Conservation (phyloP, 2,113 vertebrate genomes). For the Myiozetetes cayanensis region DNA sequence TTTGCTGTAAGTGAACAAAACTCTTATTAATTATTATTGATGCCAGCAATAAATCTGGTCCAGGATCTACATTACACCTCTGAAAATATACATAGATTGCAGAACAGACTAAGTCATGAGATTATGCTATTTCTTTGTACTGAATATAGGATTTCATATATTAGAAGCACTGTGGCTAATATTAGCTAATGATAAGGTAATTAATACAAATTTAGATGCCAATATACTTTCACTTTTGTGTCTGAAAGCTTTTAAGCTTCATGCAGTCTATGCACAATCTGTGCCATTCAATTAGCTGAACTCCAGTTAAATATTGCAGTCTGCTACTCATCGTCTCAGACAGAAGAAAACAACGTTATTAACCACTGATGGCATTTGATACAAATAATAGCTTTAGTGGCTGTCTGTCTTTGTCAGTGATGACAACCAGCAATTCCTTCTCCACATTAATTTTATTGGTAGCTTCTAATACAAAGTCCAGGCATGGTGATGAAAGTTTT, state of each 20-base stretch:
- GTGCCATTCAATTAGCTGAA: neutral
- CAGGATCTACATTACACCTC: neutral
- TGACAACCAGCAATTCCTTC: neutral
- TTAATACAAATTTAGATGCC: conserved; percentile 12
- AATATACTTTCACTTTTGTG: neutral
- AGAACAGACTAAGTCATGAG: neutral
- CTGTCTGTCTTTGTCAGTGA: neutral
- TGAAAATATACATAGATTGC: neutral
- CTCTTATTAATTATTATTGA: neutral
- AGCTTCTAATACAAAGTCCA: neutral
- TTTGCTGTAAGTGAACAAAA: neutral
- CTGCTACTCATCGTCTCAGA: neutral
- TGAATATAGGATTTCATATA: neutral
- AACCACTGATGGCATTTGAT: neutral
- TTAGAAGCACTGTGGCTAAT: neutral
- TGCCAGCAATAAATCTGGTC: neutral
- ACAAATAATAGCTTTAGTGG: neutral
- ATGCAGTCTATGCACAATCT: neutral
- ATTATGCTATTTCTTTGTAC: neutral
- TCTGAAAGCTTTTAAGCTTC: conserved; percentile 8
- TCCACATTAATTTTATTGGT: neutral
- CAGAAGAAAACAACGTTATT: neutral
- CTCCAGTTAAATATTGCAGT: neutral
- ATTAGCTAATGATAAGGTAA: conserved; percentile 37
- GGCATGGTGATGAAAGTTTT: neutral